phyloP scores from a whole-genome alignment of 2,113 vertebrate genomes.

The Elephantulus edwardii region DNA sequence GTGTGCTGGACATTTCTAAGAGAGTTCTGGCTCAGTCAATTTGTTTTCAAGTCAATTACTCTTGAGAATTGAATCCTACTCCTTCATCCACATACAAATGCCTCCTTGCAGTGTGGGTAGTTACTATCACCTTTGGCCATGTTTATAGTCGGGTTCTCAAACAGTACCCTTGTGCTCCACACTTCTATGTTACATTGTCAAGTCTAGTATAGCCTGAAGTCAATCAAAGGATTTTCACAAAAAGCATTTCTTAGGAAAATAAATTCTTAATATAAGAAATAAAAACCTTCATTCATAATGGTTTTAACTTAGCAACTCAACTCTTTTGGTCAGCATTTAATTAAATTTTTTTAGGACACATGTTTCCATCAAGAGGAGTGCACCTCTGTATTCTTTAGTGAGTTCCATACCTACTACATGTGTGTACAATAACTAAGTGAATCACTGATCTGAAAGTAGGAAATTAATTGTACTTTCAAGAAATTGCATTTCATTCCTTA shows the following conservation, averaged over 20 bases:
- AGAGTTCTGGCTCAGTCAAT: background rate
- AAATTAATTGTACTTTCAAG: conserved; percentile 13
- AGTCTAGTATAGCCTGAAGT: background rate
- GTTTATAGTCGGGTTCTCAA: background rate
- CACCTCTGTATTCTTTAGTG: background rate
- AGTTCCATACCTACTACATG: background rate
- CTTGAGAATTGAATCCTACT: background rate
- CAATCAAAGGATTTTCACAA: conserved; percentile 29
- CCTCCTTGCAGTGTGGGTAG: background rate
- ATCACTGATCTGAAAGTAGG: background rate
- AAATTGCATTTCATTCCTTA: background rate
- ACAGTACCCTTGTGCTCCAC: background rate
- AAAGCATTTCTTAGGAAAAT: background rate
- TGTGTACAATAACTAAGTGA: background rate
- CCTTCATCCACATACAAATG: background rate
- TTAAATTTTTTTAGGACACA: background rate
- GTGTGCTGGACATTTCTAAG: background rate
- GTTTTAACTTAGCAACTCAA: background rate
- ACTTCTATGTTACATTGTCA: background rate
- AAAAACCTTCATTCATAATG: background rate
- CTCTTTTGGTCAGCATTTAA: background rate
- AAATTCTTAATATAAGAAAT: background rate
- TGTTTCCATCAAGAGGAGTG: background rate
- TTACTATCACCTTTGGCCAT: background rate
- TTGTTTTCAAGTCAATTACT: background rate